These are phyloP conservation scores for Leptinotarsa juncta DNA, from an alignment of 2,888 invertebrate species.

Conservation along the genomic window DNA sequence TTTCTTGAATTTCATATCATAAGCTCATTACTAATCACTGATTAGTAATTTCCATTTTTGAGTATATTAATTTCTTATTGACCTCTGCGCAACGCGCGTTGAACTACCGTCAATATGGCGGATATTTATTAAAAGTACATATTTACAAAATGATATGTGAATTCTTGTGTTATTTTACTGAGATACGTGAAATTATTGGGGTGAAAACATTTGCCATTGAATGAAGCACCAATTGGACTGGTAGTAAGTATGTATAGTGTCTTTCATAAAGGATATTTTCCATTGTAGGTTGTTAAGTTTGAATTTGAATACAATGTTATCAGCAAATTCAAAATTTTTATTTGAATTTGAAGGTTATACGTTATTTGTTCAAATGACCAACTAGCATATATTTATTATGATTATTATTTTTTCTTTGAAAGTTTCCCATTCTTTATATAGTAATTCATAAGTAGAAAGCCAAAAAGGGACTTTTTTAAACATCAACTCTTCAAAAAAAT, in stretches of 20 bases:
- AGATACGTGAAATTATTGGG: constrained; percentile 30
- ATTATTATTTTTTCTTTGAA: neutral
- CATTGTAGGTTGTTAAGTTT: constrained; percentile 56
- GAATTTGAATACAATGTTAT: constrained; percentile 64
- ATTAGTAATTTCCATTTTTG: constrained; percentile 8
- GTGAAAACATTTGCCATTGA: constrained; percentile 37
- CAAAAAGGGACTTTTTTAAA: too few species aligned
- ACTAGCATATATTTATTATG: neutral
- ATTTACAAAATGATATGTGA: constrained; percentile 55
- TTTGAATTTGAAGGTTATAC: constrained; percentile 43
- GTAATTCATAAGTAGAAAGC: too few species aligned
- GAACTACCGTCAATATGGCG: constrained; percentile 78
- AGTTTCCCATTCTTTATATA: neutral
- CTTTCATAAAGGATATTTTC: constrained; percentile 39
- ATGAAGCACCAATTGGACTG: constrained; percentile 37
- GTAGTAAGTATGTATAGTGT: constrained; percentile 2
- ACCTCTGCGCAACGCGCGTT: constrained; percentile 42
- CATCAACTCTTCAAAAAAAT: too few species aligned
- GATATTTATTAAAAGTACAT: constrained; percentile 80
- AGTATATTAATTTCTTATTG: constrained; percentile 19
- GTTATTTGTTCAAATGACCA: constrained; percentile 1
- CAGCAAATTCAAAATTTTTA: constrained; percentile 62
- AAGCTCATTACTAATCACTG: neutral
- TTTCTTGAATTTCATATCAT: neutral
- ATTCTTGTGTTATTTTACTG: constrained; percentile 28